Evolutionary conservation across 2,113 vertebrate genomes (phyloP), one percentile per base, ranked within the genome.

Genomic region (Tetraodon nigroviridis): DNA sequence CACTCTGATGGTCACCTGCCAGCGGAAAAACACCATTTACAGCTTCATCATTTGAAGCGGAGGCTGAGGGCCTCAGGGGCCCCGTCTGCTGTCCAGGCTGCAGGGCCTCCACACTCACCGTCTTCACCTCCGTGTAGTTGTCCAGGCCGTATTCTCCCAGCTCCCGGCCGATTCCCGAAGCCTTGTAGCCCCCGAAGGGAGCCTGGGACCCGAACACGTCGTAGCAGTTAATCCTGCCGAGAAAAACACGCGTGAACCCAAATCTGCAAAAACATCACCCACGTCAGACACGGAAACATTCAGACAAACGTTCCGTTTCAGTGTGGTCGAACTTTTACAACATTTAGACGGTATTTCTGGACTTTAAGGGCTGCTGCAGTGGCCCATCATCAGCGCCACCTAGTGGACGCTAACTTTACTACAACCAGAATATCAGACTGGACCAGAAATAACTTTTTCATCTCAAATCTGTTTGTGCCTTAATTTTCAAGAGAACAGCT

Each of bases 181-280:
- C 84, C 79, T 98, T 99, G 87, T 94, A 99, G 21, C 97, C 97
- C 0, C 97, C 97, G 40, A 99, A 99, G 0, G 97, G 96, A 14
- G 93, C 90, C 79, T 99, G 97, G 50, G 90, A 89, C 12, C 90
- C 93, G 55, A 99, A 95, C 56, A 98, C 94, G 0, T 98, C 70
- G 2, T 99, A 99, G 73, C 96, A 99, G 69, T 99, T 99, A n/a
- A 99, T 45, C 97, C 97, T 99, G 65, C 42, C 74, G 73, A 47
- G 22, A 51, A 44, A 47, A 27, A 42, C 16, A 75, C 3, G 24
- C 4, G 24, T 27, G 14, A 49, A 48, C 6, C 17, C n/a, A n/a
- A 45, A 63, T 22, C 57, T 1, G 32, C 18, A 47, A 12, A 42
- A 6, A 50, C 5, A 27, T 4, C 24, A 29, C 2, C 13, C 6